Evolutionary conservation across 1,140 invertebrate genomes (phyloP).

Genomic region (Pseudachorutes palmiensis): DNA sequence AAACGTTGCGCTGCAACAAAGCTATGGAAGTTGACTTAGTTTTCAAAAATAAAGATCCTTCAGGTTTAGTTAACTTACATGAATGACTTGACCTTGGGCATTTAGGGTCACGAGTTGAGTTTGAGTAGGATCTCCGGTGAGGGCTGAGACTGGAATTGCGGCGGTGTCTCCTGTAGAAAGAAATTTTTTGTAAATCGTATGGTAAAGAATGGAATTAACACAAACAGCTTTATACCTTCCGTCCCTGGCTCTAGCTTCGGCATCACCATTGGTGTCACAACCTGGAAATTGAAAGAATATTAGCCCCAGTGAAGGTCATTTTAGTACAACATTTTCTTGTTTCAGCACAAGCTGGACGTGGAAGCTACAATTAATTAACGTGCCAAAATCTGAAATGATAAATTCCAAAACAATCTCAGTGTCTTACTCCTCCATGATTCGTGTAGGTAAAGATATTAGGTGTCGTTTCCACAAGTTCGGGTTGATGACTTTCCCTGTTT

Average conservation of each 20-base stretch:
- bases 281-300: constrained; percentile 3
- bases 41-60: too few relatives aligned
- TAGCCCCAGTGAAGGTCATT: not conserved
- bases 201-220: too few relatives aligned
- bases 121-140: constrained; percentile 35
- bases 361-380: too few relatives aligned
- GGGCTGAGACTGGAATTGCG: constrained; percentile 30
- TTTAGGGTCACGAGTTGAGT: constrained; percentile 33
- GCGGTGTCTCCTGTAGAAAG: constrained; percentile 11
- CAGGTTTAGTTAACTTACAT: too few relatives aligned
- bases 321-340: constrained; percentile 12
- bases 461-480: constrained; percentile 46
- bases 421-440: not conserved
- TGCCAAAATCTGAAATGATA: constrained; percentile 6
- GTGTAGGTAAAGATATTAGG: not conserved
- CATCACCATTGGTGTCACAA: constrained; percentile 51
- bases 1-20: too few relatives aligned
- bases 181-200: not conserved
- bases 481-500: constrained; percentile 48
- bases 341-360: too few relatives aligned
- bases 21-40: too few relatives aligned
- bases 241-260: constrained; percentile 56
- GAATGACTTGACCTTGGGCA: constrained; percentile 36
- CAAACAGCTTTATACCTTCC: too few relatives aligned
- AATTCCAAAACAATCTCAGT: not conserved